Evolutionary conservation across 2,797 vertebrate genomes (phyloP).

Genomic region (Odontamblyopus rebecca): DNA sequence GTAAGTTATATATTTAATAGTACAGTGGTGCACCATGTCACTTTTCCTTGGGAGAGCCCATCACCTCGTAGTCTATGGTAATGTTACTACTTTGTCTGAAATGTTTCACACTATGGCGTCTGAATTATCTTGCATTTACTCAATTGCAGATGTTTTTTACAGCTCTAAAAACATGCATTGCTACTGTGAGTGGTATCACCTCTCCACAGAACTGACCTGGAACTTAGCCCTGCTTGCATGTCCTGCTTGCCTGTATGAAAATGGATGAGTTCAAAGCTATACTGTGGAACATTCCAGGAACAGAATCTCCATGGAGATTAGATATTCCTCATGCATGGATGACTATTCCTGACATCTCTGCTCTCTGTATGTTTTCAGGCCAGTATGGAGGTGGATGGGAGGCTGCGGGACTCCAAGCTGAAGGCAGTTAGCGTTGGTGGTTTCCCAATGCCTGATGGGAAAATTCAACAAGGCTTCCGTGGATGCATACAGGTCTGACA

Average conservation of each 20-base stretch:
- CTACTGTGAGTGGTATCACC: too few relatives aligned
- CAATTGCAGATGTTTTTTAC: background rate
- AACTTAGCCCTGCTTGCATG: too few relatives aligned
- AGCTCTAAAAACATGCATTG: too few relatives aligned
- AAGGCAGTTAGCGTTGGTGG: conserved; percentile 85
- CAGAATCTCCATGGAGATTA: background rate
- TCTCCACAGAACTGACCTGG: too few relatives aligned
- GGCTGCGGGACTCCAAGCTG: conserved; percentile 83
- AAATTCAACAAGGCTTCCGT: conserved; percentile 83
- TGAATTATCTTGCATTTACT: background rate
- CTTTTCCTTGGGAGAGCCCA: background rate
- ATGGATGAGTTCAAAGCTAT: background rate
- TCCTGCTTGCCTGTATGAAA: background rate
- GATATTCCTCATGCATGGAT: background rate
- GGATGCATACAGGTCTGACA: conserved; percentile 89
- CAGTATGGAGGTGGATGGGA: conserved; percentile 82
- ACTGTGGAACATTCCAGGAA: background rate
- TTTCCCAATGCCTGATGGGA: conserved; percentile 65
- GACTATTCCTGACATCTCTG: background rate
- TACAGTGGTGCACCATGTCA: too few relatives aligned
- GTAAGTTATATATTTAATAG: too few relatives aligned
- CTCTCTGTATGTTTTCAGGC: conserved; percentile 52
- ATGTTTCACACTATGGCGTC: background rate
- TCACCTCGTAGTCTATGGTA: background rate
- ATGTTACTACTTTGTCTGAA: background rate